These are phyloP conservation scores for Oscheius sp. DNA, from an alignment of 1,140 invertebrate species.

Conservation along the genomic window DNA sequence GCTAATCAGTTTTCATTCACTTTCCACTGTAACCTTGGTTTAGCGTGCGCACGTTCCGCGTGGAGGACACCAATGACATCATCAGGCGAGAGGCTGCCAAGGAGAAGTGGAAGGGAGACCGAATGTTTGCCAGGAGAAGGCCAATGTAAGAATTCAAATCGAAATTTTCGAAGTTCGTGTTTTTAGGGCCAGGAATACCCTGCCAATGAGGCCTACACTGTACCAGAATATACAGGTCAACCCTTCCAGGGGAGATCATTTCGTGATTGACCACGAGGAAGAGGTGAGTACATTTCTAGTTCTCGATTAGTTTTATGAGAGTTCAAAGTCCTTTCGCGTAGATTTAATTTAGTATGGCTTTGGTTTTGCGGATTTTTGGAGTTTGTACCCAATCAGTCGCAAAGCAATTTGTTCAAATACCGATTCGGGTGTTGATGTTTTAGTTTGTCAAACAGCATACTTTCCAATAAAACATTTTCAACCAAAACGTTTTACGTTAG, in stretches of 20 bases:
- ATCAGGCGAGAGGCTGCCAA: neutral
- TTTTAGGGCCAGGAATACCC: neutral
- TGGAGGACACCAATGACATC: neutral
- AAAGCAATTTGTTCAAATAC: too few relatives aligned
- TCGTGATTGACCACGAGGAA: neutral
- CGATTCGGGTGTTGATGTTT: too few relatives aligned
- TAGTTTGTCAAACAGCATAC: too few relatives aligned
- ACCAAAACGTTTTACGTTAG: too few relatives aligned
- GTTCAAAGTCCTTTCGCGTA: neutral
- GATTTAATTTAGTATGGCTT: too few relatives aligned
- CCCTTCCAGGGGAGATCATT: neutral
- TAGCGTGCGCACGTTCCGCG: neutral
- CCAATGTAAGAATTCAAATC: neutral
- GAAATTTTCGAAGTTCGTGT: neutral
- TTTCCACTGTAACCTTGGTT: neutral
- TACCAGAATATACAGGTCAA: neutral
- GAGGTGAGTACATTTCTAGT: neutral
- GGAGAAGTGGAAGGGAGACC: slow-evolving; percentile 1
- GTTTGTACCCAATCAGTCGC: too few relatives aligned
- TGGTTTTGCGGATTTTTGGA: too few relatives aligned
- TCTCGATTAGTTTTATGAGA: neutral
- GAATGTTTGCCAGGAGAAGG: neutral
- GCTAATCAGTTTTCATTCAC: too few relatives aligned
- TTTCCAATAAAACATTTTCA: too few relatives aligned
- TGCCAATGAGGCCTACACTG: neutral